Conservation (phyloP, 2,888 invertebrate genomes). For the Unio delphinus region DNA sequence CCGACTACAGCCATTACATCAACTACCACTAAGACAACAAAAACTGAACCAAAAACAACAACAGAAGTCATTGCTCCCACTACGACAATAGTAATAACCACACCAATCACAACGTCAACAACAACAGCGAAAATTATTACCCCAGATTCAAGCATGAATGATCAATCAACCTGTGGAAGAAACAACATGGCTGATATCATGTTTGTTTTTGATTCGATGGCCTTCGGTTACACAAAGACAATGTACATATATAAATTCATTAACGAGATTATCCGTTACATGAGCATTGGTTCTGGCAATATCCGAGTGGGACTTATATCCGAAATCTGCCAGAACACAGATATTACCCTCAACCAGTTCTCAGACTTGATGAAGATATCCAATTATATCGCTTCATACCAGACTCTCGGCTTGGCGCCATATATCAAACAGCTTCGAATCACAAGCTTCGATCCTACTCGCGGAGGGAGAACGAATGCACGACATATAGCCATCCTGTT, state of each 20-base stretch:
- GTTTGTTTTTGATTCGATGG: slow-evolving; percentile 40
- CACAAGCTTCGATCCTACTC: slow-evolving; percentile 15
- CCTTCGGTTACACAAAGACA: slow-evolving; percentile 16
- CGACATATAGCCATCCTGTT: slow-evolving; percentile 42
- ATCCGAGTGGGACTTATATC: slow-evolving; percentile 47
- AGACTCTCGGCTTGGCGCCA: slow-evolving; percentile 9
- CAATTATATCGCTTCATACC: slow-evolving; percentile 4
- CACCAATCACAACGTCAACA: no score
- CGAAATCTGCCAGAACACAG: slow-evolving; percentile 34
- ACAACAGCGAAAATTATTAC: no score
- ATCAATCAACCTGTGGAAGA: slow-evolving; percentile 21
- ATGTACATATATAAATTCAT: slow-evolving; percentile 31
- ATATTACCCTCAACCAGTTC: slow-evolving; percentile 33
- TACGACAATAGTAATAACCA: no score
- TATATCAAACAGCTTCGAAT: slow-evolving; percentile 23
- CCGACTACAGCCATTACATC: no score
- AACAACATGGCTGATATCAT: slow-evolving; percentile 42
- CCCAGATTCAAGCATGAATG: neutral
- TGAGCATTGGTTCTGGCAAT: slow-evolving; percentile 28
- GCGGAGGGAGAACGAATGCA: slow-evolving; percentile 18
- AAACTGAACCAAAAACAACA: no score
- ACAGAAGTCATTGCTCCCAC: no score
- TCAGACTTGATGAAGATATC: slow-evolving; percentile 10
- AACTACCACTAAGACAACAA: no score
- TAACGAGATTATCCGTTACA: slow-evolving; percentile 19